Evolutionary conservation across 2,797 vertebrate species (phyloP).

Genomic region (Pempheris klunzingeri): DNA sequence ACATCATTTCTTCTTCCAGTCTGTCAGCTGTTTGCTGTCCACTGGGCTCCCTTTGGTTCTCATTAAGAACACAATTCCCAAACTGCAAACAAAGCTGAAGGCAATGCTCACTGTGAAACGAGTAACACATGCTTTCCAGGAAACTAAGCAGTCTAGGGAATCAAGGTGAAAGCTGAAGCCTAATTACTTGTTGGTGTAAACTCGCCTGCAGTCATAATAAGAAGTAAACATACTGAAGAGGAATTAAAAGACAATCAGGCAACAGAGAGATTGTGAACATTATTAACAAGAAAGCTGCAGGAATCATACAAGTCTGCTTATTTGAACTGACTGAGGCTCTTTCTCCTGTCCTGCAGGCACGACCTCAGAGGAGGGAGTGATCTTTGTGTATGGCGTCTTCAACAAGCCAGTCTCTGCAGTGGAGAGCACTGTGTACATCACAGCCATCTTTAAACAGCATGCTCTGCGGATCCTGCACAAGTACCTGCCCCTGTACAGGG

Average conservation of each 20-base stretch:
- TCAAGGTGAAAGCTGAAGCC: slow-evolving; percentile 2
- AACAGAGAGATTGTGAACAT: background rate
- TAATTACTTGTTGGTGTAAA: slow-evolving; percentile 7
- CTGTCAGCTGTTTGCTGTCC: slow-evolving; percentile 2
- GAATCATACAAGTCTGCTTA: background rate
- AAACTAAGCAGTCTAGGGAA: background rate
- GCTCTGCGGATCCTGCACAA: slow-evolving; percentile 79
- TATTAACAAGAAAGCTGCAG: background rate
- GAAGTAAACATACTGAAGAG: background rate
- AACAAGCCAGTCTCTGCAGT: slow-evolving; percentile 78
- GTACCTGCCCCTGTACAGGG: slow-evolving; percentile 82
- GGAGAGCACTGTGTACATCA: slow-evolving; percentile 79
- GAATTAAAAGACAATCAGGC: background rate
- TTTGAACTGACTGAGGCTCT: background rate
- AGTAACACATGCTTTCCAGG: background rate
- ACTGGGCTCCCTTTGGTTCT: slow-evolving; percentile 24
- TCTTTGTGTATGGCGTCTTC: slow-evolving; percentile 83
- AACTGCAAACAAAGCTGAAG: slow-evolving; percentile 33
- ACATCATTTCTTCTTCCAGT: background rate
- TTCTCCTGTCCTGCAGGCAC: slow-evolving; percentile 75
- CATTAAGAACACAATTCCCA: background rate
- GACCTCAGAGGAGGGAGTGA: slow-evolving; percentile 85
- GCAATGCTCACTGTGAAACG: background rate
- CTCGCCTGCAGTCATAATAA: background rate
- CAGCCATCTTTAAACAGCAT: slow-evolving; percentile 87